phyloP scores from a whole-genome alignment of 1,140 invertebrate species.

The Ephestia elutella region DNA sequence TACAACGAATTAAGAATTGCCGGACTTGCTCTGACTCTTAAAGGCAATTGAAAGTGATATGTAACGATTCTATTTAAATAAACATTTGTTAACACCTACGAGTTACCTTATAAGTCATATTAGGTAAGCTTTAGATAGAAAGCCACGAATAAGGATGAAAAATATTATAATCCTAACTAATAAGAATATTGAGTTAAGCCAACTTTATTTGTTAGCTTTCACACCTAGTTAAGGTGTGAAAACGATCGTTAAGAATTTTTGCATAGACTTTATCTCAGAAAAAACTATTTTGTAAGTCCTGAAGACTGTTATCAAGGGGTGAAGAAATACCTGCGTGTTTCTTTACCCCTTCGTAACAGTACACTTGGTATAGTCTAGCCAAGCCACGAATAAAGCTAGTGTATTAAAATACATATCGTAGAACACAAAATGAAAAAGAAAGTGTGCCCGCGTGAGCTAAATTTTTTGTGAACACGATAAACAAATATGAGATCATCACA shows the following conservation, averaged over 20 bases:
- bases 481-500: constrained; percentile 1
- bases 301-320: too few species aligned
- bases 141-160: neutral
- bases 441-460: neutral
- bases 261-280: too few species aligned
- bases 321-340: too few species aligned
- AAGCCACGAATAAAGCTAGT: too few species aligned
- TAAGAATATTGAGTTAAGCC: too few species aligned
- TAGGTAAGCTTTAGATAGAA: neutral
- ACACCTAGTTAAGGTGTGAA: too few species aligned
- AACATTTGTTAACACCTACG: neutral
- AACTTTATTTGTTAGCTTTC: too few species aligned
- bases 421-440: neutral
- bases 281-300: too few species aligned
- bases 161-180: neutral
- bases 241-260: too few species aligned
- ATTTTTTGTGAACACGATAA: neutral
- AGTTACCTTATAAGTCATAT: neutral
- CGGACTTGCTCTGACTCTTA: neutral
- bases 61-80: neutral
- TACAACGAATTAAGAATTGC: too few species aligned
- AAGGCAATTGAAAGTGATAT: neutral
- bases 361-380: too few species aligned
- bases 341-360: too few species aligned
- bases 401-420: neutral